Conservation (phyloP, 2,888 invertebrate genomes). For the Cantharis rufa region DNA sequence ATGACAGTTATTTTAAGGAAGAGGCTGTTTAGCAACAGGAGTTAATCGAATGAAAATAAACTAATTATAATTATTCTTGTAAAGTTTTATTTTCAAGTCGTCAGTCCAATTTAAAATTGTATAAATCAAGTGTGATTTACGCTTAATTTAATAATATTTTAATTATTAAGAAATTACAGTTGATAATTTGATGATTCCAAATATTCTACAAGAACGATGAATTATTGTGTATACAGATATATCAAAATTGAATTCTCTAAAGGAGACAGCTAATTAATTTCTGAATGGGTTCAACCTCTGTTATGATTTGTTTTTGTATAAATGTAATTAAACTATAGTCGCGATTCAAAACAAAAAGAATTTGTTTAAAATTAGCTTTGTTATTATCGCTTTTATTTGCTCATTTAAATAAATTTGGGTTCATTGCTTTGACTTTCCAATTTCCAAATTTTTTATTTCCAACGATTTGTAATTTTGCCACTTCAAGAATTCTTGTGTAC, state of each 20-base stretch:
- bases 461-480: background rate
- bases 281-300: constrained; percentile 35
- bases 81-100: background rate
- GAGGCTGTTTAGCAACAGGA: background rate
- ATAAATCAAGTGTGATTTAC: background rate
- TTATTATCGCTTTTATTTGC: constrained; percentile 15
- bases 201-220: constrained; percentile 21
- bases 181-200: constrained; percentile 1
- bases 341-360: constrained; percentile 21
- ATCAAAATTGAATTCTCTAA: constrained; percentile 24
- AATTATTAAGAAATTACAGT: background rate
- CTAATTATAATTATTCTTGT: background rate
- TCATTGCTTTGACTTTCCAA: background rate
- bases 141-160: background rate
- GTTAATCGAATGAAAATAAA: background rate
- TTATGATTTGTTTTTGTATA: constrained; percentile 34
- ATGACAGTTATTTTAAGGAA: constrained; percentile 10
- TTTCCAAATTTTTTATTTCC: background rate
- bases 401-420: constrained; percentile 6
- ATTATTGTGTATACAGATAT: constrained; percentile 20
- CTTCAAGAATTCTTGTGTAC: background rate
- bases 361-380: background rate
- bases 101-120: background rate
- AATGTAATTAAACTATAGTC: constrained; percentile 33
- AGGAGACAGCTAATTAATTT: constrained; percentile 37